Evolutionary conservation across 2,888 invertebrate species (phyloP), one percentile per base, ranked within the genome.

Genomic region (Mesorhabditis belari): DNA sequence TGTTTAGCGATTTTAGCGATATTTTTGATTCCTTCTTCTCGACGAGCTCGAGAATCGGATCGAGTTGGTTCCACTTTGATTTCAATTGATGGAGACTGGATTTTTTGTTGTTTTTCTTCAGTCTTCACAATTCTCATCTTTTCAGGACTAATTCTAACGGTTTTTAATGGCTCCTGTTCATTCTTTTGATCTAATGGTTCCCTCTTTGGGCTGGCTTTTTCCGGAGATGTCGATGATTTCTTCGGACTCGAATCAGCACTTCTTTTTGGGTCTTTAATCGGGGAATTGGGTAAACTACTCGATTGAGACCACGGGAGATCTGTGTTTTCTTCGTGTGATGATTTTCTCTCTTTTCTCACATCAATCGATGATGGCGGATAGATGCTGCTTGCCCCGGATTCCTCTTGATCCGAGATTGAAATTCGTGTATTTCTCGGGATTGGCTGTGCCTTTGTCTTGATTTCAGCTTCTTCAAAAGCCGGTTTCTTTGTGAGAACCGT

Each of bases 1-100:
- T 62, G 53, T 27, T 63, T 51, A 12, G 69, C 67, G 28, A 69
- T 64, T 54, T 54, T 55, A 28, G 66, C 69, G 23, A 67, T 58
- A 28, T 69, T 60, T 55, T 58, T 62, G 58, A 63, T 63, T 5
- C 12, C 44, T n/a, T 35, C 44, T 2, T 35, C 44, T 9, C 44
- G 44, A 9, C n/a, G 44, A n/a, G 44, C 44, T 2, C 44, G 44
- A 2, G 44, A 35, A 17, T 35, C 44, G 12, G 44, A 17, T 35
- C 35, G 6, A 17, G 17, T 6, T 6, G 35, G 35, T 12, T 35
- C 35, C 35, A 35, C 35, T n/a, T n/a, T n/a, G n/a, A n/a, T n/a
- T n/a, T n/a, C n/a, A n/a, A n/a, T n/a, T n/a, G n/a, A n/a, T 1
- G 44, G n/a, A 35, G 44, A 17, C n/a, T 35, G 44, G 17, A n/a